Percentiles rank a stretch among this genome's conserved stretches.
Conservation (phyloP, 2,113 vertebrate genomes). For the Grallaria varia region DNA sequence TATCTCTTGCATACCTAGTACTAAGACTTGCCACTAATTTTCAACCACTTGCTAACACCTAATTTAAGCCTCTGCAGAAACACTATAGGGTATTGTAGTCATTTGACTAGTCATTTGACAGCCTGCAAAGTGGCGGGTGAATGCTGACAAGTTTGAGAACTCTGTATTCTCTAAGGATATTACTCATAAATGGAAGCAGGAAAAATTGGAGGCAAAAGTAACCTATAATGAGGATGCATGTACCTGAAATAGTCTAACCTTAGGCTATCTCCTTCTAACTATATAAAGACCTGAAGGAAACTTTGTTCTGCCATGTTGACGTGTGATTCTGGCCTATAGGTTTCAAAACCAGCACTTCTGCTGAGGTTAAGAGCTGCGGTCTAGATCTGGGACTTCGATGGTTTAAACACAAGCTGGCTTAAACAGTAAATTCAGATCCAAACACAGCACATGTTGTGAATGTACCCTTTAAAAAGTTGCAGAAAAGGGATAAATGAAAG, state of each 20-base stretch:
- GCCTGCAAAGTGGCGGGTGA: not conserved
- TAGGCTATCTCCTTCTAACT: not conserved
- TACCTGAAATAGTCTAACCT: not conserved
- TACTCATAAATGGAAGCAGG: not conserved
- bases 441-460: not conserved
- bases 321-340: not conserved
- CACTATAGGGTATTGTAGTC: not conserved
- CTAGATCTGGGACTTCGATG: not conserved
- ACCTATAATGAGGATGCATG: not conserved
- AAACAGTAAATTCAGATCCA: not conserved
- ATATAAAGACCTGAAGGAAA: not conserved
- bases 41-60: not conserved
- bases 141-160: not conserved
- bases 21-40: not conserved
- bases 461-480: not conserved
- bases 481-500: not conserved
- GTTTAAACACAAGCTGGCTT: not conserved
- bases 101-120: not conserved
- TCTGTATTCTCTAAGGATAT: not conserved
- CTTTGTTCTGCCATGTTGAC: not conserved
- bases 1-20: not conserved
- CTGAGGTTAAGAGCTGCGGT: not conserved
- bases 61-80: not conserved
- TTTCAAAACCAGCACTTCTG: not conserved
- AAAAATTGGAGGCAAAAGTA: not conserved